These are phyloP conservation scores for Nomada fabriciana DNA, from an alignment of 2,888 invertebrate species.

Conservation along the genomic window DNA sequence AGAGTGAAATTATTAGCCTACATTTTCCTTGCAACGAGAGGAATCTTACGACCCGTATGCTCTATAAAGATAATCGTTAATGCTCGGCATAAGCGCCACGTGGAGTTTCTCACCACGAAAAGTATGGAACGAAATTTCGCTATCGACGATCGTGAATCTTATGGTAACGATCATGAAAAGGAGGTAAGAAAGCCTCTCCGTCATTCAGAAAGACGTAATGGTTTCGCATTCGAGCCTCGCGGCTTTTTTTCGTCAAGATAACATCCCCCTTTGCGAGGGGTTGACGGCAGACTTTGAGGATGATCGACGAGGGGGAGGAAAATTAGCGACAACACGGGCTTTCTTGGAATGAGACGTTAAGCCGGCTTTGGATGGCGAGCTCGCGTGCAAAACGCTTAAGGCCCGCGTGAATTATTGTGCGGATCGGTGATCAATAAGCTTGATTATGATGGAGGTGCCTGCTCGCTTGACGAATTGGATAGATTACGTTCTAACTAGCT, in stretches of 20 bases:
- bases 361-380: conserved; percentile 26
- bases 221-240: conserved; percentile 38
- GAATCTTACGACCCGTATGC: background rate
- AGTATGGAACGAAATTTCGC: background rate
- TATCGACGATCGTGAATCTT: background rate
- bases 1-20: background rate
- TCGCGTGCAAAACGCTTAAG: conserved; percentile 45
- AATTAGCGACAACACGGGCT: conserved; percentile 53
- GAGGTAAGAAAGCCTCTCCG: conserved; percentile 6
- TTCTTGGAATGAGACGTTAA: conserved; percentile 56
- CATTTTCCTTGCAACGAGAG: background rate
- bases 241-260: conserved; percentile 17
- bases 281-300: conserved; percentile 38
- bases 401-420: conserved; percentile 36
- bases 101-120: background rate
- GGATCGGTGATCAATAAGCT: conserved; percentile 45
- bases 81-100: background rate
- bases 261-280: conserved; percentile 3
- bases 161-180: background rate
- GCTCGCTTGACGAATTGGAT: conserved; percentile 17
- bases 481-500: background rate
- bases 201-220: conserved; percentile 18
- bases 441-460: conserved; percentile 23
- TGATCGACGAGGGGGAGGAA: conserved; percentile 60
- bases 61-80: background rate